Evolutionary conservation across 2,888 invertebrate species (phyloP).

Genomic region (Rhimphoctona megacephalus): DNA sequence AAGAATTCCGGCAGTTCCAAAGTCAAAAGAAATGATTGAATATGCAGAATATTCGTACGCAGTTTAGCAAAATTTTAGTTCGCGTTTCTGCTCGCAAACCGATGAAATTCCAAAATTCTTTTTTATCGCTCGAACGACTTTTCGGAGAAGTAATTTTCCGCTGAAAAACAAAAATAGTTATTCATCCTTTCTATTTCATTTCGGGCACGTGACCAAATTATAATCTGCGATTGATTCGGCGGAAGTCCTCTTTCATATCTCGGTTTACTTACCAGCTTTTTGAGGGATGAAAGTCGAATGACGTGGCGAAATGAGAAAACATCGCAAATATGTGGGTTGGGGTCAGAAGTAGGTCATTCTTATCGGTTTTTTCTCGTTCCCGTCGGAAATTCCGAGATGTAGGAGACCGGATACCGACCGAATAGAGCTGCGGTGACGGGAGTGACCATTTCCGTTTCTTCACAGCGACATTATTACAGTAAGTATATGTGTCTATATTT

Average conservation of each 20-base stretch:
- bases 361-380: slow-evolving; percentile 41
- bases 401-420: slow-evolving; percentile 59
- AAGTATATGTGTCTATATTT: slow-evolving; percentile 4
- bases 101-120: neutral
- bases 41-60: neutral
- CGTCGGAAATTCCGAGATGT: slow-evolving; percentile 39
- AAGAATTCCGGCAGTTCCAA: neutral
- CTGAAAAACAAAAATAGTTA: neutral
- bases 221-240: slow-evolving; percentile 2
- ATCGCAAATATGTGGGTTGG: slow-evolving; percentile 24
- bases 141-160: neutral
- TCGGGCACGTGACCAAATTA: slow-evolving; percentile 15
- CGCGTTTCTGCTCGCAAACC: neutral
- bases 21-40: neutral
- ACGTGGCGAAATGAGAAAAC: slow-evolving; percentile 35
- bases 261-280: slow-evolving; percentile 54
- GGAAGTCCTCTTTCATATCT: neutral
- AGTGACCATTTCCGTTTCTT: slow-evolving; percentile 50
- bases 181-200: neutral
- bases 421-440: slow-evolving; percentile 50
- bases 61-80: slow-evolving; percentile 37
- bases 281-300: slow-evolving; percentile 30
- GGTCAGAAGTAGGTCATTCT: slow-evolving; percentile 46
- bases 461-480: slow-evolving; percentile 23
- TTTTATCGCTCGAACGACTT: neutral